These are phyloP conservation scores for Cirrhinus mrigala DNA, from an alignment of 2,797 vertebrate species.

Conservation along the genomic window DNA sequence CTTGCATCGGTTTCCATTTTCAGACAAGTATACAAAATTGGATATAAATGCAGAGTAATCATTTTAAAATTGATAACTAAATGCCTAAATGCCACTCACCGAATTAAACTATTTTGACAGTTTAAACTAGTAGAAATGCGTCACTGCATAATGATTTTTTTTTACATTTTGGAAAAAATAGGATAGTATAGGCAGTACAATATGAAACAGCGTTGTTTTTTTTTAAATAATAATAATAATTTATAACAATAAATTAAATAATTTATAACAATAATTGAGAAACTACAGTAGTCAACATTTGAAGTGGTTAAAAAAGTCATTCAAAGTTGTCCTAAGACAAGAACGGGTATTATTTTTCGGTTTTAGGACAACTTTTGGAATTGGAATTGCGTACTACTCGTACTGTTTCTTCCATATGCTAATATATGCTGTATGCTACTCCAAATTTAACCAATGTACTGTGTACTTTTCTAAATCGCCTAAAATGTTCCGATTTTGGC, in stretches of 20 bases:
- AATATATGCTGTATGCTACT: neutral
- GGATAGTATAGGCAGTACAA: neutral
- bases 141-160: neutral
- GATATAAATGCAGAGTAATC: neutral
- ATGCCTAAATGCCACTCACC: neutral
- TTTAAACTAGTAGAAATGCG: neutral
- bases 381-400: too few species aligned
- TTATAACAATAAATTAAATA: too few species aligned
- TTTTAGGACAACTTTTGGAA: too few species aligned
- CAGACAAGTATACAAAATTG: neutral
- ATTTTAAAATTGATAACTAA: neutral
- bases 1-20: neutral
- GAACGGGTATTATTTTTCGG: too few species aligned
- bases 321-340: too few species aligned
- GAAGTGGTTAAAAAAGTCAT: too few species aligned
- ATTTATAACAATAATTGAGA: too few species aligned
- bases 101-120: neutral
- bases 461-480: neutral
- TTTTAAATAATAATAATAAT: too few species aligned
- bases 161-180: neutral
- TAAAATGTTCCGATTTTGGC: neutral
- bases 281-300: too few species aligned
- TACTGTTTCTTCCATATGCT: neutral
- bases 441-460: neutral
- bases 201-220: neutral